Conservation (phyloP, 2,113 vertebrate species). For the Neofelis nebulosa region DNA sequence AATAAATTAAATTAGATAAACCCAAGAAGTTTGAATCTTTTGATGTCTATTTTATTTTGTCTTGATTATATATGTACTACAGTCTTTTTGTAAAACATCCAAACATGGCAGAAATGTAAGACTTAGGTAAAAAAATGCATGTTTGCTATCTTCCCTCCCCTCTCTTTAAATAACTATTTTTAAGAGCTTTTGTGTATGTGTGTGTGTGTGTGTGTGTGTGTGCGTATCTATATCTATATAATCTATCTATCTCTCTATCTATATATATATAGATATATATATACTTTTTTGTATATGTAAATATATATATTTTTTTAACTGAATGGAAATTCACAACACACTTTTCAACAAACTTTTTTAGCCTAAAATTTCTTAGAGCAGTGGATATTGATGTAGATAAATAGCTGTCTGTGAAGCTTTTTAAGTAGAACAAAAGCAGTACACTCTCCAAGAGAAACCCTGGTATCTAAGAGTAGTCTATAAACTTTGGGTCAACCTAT, state of each 20-base stretch:
- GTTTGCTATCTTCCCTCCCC: not conserved
- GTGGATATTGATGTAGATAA: not conserved
- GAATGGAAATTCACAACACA: not conserved
- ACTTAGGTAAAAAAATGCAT: not conserved
- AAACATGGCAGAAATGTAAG: not conserved
- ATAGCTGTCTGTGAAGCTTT: not conserved
- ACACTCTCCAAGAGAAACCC: not conserved
- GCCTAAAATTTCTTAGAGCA: not conserved
- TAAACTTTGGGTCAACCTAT: not conserved
- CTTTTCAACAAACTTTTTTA: not conserved
- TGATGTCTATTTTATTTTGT: not conserved
- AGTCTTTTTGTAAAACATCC: not conserved
- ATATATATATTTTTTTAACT: not conserved
- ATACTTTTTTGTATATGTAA: not conserved
- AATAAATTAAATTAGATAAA: not conserved
- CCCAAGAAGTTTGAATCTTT: not conserved
- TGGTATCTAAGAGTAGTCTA: not conserved
- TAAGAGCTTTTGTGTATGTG: not conserved
- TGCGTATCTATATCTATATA: too few species aligned
- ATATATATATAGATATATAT: not conserved
- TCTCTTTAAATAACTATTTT: not conserved
- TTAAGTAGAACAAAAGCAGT: not conserved
- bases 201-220: too few species aligned
- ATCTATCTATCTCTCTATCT: too few species aligned
- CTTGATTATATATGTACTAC: not conserved